A percentile compares a stretch with the other conserved stretches of the same genome.
These are phyloP conservation scores for Zaprionus tsacasi DNA, from an alignment of 1,140 invertebrate genomes.

Conservation along the genomic window DNA sequence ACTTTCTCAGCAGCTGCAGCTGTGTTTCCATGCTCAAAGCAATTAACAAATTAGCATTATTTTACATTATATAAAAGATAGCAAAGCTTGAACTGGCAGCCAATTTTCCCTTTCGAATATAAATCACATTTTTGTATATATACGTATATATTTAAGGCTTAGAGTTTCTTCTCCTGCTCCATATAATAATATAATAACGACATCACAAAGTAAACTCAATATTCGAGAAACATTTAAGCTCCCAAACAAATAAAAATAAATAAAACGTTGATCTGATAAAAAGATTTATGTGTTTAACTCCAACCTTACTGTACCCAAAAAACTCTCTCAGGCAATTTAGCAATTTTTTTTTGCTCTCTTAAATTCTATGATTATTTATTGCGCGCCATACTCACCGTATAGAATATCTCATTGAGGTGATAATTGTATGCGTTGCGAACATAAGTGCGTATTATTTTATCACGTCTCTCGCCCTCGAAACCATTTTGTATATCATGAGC, in stretches of 20 bases:
- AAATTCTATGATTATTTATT: slow-evolving; percentile 2
- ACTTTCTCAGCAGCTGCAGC: slow-evolving; percentile 40
- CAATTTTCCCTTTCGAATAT: no score
- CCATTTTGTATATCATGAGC: slow-evolving; percentile 93
- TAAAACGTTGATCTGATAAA: slow-evolving; percentile 51
- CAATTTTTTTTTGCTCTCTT: background rate
- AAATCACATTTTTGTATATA: background rate
- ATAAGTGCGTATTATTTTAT: slow-evolving; percentile 96
- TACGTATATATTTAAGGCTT: no score
- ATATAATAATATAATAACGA: background rate
- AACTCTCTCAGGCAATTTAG: no score
- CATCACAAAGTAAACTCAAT: background rate
- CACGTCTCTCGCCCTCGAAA: slow-evolving; percentile 94
- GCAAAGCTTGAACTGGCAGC: no score
- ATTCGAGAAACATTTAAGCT: slow-evolving; percentile 53
- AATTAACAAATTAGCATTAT: no score
- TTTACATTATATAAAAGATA: no score
- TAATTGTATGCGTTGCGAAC: slow-evolving; percentile 96
- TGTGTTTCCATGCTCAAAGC: background rate
- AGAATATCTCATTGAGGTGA: slow-evolving; percentile 98
- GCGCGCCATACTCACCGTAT: slow-evolving; percentile 88
- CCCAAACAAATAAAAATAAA: background rate
- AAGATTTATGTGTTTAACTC: slow-evolving; percentile 56
- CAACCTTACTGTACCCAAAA: background rate
- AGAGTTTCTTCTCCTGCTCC: no score